Evolutionary conservation across 2,888 invertebrate genomes (phyloP).

Genomic region (Ischnus inquisitorius): DNA sequence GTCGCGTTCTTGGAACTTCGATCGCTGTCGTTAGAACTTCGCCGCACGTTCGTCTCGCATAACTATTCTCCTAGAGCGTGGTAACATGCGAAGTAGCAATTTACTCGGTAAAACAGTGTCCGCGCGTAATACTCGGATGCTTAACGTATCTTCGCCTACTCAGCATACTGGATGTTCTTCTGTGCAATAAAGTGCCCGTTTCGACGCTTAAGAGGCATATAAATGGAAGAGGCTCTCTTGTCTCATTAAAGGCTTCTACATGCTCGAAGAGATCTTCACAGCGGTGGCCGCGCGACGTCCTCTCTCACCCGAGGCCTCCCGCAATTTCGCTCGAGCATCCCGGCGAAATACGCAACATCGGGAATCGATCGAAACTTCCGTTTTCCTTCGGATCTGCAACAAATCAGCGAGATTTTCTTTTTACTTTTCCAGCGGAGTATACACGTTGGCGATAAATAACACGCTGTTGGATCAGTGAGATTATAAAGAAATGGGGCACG

Average conservation of each 20-base stretch:
- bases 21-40: conserved; percentile 32
- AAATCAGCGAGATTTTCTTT: neutral
- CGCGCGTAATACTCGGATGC: neutral
- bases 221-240: conserved; percentile 23
- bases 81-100: conserved; percentile 49
- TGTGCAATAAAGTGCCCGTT: conserved; percentile 9
- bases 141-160: conserved; percentile 7
- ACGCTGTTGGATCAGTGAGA: conserved; percentile 12
- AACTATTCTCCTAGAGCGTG: conserved; percentile 8
- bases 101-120: conserved; percentile 32
- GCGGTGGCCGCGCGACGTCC: neutral
- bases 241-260: conserved; percentile 21
- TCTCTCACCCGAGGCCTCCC: no score
- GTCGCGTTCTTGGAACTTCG: conserved; percentile 30
- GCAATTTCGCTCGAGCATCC: no score
- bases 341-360: no score
- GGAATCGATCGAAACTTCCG: neutral
- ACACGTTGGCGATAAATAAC: conserved; percentile 1
- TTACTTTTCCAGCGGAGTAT: neutral
- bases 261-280: neutral
- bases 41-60: conserved; percentile 23
- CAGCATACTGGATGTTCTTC: neutral
- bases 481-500: conserved; percentile 4
- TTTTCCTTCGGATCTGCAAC: neutral
- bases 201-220: conserved; percentile 1